These are phyloP conservation scores for Aptenodytes patagonicus DNA, from an alignment of 2,113 vertebrate species.

Conservation along the genomic window DNA sequence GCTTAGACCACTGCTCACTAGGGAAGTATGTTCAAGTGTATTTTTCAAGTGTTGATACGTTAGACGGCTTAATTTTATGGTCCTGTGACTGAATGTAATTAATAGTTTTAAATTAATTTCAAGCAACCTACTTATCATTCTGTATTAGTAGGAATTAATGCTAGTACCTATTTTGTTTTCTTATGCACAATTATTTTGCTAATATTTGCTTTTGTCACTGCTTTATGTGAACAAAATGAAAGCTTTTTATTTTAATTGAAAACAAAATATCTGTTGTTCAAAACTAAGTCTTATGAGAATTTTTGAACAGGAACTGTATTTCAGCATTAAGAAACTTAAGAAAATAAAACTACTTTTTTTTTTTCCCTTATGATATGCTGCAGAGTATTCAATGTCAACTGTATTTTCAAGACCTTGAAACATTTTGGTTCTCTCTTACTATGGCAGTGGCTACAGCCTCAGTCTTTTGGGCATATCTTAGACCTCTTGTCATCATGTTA, in stretches of 20 bases:
- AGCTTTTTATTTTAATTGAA: not conserved
- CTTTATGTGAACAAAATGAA: not conserved
- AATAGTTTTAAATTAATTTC: constrained; percentile 42
- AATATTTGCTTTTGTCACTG: not conserved
- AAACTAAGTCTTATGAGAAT: not conserved
- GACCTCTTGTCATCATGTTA: not conserved
- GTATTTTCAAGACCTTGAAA: not conserved
- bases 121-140: not conserved
- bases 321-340: not conserved
- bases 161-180: not conserved
- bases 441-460: not conserved
- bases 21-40: constrained; percentile 29
- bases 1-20: not conserved
- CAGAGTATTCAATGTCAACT: not conserved
- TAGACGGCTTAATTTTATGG: constrained; percentile 36
- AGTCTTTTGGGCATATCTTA: not conserved
- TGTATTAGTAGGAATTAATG: not conserved
- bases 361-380: not conserved
- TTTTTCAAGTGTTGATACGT: constrained; percentile 50
- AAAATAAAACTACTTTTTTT: not conserved
- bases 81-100: constrained; percentile 39
- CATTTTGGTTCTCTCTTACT: not conserved
- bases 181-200: not conserved
- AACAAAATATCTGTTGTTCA: not conserved
- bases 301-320: not conserved